Percentiles rank a stretch among this genome's conserved stretches.
Conservation (phyloP, 1,140 invertebrate species). For the Callitettix versicolor region DNA sequence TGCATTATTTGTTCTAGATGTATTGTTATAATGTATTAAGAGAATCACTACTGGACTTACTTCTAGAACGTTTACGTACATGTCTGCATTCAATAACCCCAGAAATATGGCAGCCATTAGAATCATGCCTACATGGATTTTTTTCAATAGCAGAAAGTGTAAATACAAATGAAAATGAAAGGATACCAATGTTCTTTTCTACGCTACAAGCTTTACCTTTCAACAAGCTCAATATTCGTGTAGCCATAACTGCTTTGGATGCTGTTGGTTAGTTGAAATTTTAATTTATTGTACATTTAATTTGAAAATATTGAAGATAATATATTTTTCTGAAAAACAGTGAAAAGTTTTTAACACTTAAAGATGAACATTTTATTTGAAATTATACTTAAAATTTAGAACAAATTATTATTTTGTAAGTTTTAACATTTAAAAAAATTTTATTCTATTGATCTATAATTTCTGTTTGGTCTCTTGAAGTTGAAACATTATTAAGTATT, state of each 20-base stretch:
- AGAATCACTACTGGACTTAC: conserved; percentile 51
- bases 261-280: conserved; percentile 46
- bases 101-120: conserved; percentile 48
- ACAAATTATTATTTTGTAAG: no score
- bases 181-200: conserved; percentile 49
- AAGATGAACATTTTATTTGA: no score
- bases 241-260: conserved; percentile 57
- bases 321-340: no score
- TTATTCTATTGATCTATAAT: no score
- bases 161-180: conserved; percentile 43
- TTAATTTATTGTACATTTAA: no score
- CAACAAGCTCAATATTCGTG: conserved; percentile 41
- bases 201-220: conserved; percentile 56
- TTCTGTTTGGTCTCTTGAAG: no score
- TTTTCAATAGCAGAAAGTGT: conserved; percentile 67
- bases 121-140: conserved; percentile 74
- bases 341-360: no score
- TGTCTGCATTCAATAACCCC: conserved; percentile 2
- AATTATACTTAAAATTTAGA: no score
- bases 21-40: conserved; percentile 73
- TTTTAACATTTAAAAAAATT: no score
- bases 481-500: no score
- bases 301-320: no score
- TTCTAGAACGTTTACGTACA: conserved; percentile 27
- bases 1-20: conserved; percentile 40